Conservation (phyloP, 2,797 vertebrate genomes). For the Diglossa cyanea region DNA sequence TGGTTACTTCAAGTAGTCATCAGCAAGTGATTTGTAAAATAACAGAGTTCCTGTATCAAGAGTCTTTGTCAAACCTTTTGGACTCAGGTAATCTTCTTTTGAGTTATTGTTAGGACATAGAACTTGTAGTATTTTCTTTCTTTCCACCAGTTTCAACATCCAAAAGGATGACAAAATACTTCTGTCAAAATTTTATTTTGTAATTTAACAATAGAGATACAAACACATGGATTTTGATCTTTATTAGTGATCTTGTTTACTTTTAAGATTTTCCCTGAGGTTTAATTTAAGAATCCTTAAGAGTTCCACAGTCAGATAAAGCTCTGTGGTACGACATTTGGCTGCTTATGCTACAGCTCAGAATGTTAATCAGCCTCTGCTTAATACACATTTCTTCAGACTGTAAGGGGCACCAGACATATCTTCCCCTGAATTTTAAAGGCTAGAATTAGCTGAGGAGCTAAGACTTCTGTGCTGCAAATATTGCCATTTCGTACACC, state of each 20-base stretch:
- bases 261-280: neutral
- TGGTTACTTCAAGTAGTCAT: neutral
- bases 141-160: neutral
- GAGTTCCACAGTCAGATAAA: neutral
- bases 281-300: neutral
- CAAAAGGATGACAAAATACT: neutral
- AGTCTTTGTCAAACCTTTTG: neutral
- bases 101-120: neutral
- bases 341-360: neutral
- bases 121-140: neutral
- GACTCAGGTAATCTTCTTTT: neutral
- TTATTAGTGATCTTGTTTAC: neutral
- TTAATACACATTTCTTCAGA: neutral
- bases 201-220: neutral
- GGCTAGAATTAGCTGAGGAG: neutral
- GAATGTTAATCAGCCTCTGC: neutral
- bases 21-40: neutral
- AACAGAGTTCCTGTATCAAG: neutral
- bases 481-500: neutral
- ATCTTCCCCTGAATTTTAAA: neutral
- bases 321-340: neutral
- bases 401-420: neutral
- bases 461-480: neutral
- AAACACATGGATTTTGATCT: neutral
- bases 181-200: neutral